Base-by-base conservation (phyloP, 2,797 vertebrate species). In the Melanotaenia parkinsoni region DNA sequence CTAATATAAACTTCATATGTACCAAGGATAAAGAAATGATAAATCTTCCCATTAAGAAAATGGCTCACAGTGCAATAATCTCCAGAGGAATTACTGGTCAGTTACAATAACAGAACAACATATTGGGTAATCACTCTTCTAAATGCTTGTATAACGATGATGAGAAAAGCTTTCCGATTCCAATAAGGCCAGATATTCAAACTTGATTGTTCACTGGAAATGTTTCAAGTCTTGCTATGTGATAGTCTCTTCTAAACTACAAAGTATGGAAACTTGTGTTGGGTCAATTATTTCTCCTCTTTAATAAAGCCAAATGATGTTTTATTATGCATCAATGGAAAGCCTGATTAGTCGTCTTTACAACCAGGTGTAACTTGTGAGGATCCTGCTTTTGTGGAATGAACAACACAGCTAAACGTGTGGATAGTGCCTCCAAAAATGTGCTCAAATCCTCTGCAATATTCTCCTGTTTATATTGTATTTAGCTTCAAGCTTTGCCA, bases 71-170 rank as follows among this genome's bases (percentile, higher is more conserved):
- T 40, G 0, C n/a, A 16, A 53, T 40, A 1, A 47, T 70, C 16
- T 69, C 40, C 69, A 7, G 38, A 40, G 14, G 43, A 45, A 61
- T 10, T 63, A 22, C 14, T 54, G 38, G 10, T 43, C 20, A 68
- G 47, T 68, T 62, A 22, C 57, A 32, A 71, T 26, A 54, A 54
- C 51, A 63, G 43, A 54, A 51, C 51, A 77, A 51, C 45, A 74
- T 60, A 67, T 58, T 68, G 50, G 73, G 59, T 35, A 30, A 79
- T 70, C 11, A 11, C 61, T 66, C 78, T 64, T 76, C 58, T 57
- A 61, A 67, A 66, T 37, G 64, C 60, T 9, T 20, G 33, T 70
- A 59, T 30, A 30, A 43, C 68, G 47, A 51, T n/a, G n/a, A 28
- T 43, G 51, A 61, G 32, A 67, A 70, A 54, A 70, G 63, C 69